Base-by-base conservation (phyloP, 2,797 vertebrate genomes). In the Catamblyrhynchus diadema region DNA sequence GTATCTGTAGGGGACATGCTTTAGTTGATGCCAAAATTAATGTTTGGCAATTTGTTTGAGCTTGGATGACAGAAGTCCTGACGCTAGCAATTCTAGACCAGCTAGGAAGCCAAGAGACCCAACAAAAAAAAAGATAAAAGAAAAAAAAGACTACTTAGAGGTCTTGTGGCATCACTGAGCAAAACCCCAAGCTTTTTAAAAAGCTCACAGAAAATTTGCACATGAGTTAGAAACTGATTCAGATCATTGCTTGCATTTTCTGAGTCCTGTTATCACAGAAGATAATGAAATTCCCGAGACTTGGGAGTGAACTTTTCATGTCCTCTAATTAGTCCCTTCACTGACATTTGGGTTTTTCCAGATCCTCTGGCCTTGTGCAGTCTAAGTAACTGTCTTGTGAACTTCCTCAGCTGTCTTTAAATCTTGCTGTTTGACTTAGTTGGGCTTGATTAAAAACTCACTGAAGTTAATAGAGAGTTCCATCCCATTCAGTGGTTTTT, bases 361-460 rank as follows among this genome's bases (percentile, higher is more conserved):
- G 50, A 57, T 86, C 15, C 25, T 91, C 50, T 72, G 45, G 20
- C 54, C 51, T 65, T 67, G n/a, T 83, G 25, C 14, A 81, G n/a
- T 64, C 37, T 64, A 78, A 50, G n/a, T 93, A 86, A 53, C 64
- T 69, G 65, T 65, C 56, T 83, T 94, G 65, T n/a, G 83, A 50
- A 81, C 47, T 78, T 94, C 62, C 32, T 41, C 86, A 69, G 22
- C 47, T 74, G 44, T 62, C 50, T 91, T 53, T 87, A 57, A 92
- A 59, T 91, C 42, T 87, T 71, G 6, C 32, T 81, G 18, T 69
- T 65, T 57, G 42, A 81, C 32, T 81, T 79, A 84, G 14, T 21
- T 66, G 42, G 33, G 57, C 51, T 93, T 87, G 81, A 91, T 94
- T 91, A 89, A 96, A 94, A 95, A 54, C 32, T 82, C 42, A 56